phyloP scores from a whole-genome alignment of 2,113 vertebrate genomes.

The Genyomyrus donnyi region DNA sequence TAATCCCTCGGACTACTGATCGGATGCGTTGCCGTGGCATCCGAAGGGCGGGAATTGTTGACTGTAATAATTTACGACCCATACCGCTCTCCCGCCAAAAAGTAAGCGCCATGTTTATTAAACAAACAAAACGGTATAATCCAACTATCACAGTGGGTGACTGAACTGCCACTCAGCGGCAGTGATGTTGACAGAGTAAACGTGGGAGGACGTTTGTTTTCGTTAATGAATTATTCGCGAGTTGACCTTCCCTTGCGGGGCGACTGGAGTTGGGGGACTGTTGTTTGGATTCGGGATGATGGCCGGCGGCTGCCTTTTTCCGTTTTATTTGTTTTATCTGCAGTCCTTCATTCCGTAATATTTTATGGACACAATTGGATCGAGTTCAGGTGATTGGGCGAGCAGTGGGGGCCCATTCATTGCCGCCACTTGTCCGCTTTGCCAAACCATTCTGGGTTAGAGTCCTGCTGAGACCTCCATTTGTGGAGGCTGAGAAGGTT shows the following conservation, averaged over 20 bases:
- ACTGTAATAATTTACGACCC: constrained; percentile 14
- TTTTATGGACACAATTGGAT: constrained; percentile 13
- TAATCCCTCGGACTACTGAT: constrained; percentile 22
- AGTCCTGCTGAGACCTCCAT: constrained; percentile 13
- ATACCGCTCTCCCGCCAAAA: background rate
- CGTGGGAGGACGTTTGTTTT: background rate
- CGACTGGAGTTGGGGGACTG: background rate
- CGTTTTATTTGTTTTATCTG: background rate
- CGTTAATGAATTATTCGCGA: constrained; percentile 4
- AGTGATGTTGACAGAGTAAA: constrained; percentile 20
- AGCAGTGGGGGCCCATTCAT: constrained; percentile 9
- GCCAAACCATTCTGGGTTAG: constrained; percentile 17
- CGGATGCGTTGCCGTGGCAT: background rate
- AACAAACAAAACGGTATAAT: constrained; percentile 17
- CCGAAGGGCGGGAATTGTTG: constrained; percentile 13
- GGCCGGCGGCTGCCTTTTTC: background rate
- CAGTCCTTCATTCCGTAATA: constrained; percentile 11
- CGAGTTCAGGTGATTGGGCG: constrained; percentile 17
- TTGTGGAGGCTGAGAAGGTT: constrained; percentile 8
- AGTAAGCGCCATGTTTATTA: constrained; percentile 14
- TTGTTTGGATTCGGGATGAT: background rate
- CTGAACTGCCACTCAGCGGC: constrained; percentile 8
- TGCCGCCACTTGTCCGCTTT: constrained; percentile 10
- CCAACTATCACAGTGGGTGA: background rate
- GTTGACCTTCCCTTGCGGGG: background rate